These are phyloP conservation scores for Aulostomus chinensis DNA, from an alignment of 2,797 vertebrate genomes.

Conservation along the genomic window DNA sequence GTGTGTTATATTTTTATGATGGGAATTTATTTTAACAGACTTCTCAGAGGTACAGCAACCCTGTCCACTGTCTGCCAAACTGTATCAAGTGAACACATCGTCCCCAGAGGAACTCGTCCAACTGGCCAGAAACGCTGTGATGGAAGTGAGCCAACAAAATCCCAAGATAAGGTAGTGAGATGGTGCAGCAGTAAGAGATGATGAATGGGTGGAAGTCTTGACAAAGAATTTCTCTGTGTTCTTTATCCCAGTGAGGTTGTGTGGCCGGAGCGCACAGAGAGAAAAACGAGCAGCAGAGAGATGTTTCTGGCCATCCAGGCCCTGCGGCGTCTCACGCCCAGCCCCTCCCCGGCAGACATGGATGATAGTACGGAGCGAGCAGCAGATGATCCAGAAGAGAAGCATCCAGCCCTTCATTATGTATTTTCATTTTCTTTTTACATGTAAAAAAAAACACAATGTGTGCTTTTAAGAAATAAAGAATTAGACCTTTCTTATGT, in stretches of 20 bases:
- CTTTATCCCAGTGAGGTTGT: slow-evolving; percentile 33
- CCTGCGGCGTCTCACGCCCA: slow-evolving; percentile 26
- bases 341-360: slow-evolving; percentile 25
- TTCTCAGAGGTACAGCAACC: slow-evolving; percentile 19
- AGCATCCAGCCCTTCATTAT: slow-evolving; percentile 3
- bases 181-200: neutral
- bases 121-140: slow-evolving; percentile 46
- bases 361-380: slow-evolving; percentile 13
- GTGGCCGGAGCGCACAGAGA: slow-evolving; percentile 38
- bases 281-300: slow-evolving; percentile 18
- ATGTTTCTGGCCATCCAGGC: slow-evolving; percentile 32
- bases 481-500: too few species aligned
- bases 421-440: slow-evolving; percentile 14
- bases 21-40: neutral
- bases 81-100: slow-evolving; percentile 43
- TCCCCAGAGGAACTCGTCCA: slow-evolving; percentile 48
- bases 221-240: neutral
- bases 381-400: slow-evolving; percentile 14
- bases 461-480: too few species aligned
- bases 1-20: neutral
- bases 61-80: slow-evolving; percentile 59
- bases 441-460: too few species aligned
- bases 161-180: slow-evolving; percentile 41
- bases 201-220: neutral
- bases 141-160: slow-evolving; percentile 40